phyloP scores from a whole-genome alignment of 2,888 invertebrate genomes.

The Camponotus fellah region DNA sequence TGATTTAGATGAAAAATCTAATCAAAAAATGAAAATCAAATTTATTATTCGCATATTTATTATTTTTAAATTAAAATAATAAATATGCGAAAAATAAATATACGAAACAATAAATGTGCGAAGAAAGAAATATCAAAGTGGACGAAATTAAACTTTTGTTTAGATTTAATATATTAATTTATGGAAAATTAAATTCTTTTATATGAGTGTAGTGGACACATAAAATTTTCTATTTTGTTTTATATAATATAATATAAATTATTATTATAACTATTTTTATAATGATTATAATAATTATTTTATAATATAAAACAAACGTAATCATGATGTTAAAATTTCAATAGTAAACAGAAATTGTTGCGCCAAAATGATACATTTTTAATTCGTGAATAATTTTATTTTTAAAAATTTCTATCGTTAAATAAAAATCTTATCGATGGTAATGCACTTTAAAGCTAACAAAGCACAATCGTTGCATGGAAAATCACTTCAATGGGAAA shows the following conservation, averaged over 20 bases:
- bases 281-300: too few species aligned
- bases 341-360: neutral
- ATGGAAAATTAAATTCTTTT: too few species aligned
- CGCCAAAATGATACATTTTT: neutral
- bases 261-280: too few species aligned
- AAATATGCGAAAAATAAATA: neutral
- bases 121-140: too few species aligned
- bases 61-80: neutral
- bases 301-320: neutral
- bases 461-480: neutral
- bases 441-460: neutral
- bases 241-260: too few species aligned
- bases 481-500: slow-evolving; percentile 10
- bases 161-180: neutral
- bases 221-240: neutral
- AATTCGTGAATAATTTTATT: neutral
- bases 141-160: too few species aligned
- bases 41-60: too few species aligned
- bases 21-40: too few species aligned
- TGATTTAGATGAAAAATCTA: neutral
- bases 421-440: neutral
- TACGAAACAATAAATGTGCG: too few species aligned
- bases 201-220: neutral
- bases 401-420: neutral
- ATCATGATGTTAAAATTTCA: neutral